Evolutionary conservation across 2,888 invertebrate genomes (phyloP), one percentile per base, ranked within the genome.

Genomic region (Brachyopa scutellaris): DNA sequence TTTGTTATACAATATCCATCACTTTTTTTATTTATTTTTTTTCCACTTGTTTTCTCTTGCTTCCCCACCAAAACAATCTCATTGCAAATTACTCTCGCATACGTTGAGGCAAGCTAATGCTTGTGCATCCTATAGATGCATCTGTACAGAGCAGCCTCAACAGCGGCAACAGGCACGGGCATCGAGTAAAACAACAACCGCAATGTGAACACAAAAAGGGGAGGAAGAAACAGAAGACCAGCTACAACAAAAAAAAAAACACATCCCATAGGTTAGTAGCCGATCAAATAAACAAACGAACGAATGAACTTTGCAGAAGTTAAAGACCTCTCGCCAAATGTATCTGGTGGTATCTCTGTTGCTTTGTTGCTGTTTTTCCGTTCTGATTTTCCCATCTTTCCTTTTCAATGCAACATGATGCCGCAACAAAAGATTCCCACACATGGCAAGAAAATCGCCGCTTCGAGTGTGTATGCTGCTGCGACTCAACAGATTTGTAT

Each of bases 251-350:
- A n/a, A n/a, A n/a, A n/a, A n/a, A n/a, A n/a, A n/a, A n/a, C n/a
- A 82, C 69, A 82, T 82, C 70, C 77, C 82, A 76, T 82, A 82
- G 82, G 82, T 76, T 82, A 82, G 82, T 82, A 82, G 72, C 82
- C 82, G 70, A 82, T 82, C 77, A 82, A 82, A 82, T 82, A 82
- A 82, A 82, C 82, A 82, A 82, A 82, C 82, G 77, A 82, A 77
- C 77, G 69, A 61, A 70, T 77, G 82, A 79, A 77, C 82, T 82
- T 82, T 82, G 82, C 82, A 77, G 82, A 82, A 82, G 82, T 82
- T 82, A 82, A 82, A 82, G 82, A 82, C 82, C 82, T 82, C 82
- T 82, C 64, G 77, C 59, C 69, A 76, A 80, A 80, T 80, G 80
- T 76, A 70, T 80, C 69, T 57, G n/a, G n/a, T n/a, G n/a, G n/a